Evolutionary conservation across 2,797 vertebrate species (phyloP).

Genomic region (Sebastes diaconus): DNA sequence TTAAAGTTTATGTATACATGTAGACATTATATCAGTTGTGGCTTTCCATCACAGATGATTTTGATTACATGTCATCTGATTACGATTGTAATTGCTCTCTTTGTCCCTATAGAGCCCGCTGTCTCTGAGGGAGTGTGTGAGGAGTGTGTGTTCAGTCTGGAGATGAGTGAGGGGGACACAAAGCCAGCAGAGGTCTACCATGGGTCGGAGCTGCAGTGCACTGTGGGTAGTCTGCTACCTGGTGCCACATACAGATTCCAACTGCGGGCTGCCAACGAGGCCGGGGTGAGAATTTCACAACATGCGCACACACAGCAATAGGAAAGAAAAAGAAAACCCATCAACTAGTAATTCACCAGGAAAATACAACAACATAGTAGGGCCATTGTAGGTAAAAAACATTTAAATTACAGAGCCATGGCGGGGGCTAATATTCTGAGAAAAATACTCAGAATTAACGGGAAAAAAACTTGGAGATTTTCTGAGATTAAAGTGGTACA

Average conservation of each 20-base stretch:
- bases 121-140: conserved; percentile 83
- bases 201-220: conserved; percentile 90
- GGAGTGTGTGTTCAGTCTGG: conserved; percentile 90
- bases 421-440: not conserved
- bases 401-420: accelerated
- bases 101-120: conserved; percentile 65
- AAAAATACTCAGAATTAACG: not conserved
- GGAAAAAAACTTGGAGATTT: accelerated
- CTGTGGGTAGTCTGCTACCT: conserved; percentile 89
- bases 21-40: not conserved
- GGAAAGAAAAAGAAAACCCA: not conserved
- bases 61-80: not conserved
- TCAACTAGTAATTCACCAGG: not conserved
- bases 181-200: conserved; percentile 88
- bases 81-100: not conserved
- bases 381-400: not conserved
- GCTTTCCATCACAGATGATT: not conserved
- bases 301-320: not conserved
- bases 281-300: conserved; percentile 87
- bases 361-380: accelerated
- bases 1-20: not conserved
- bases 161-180: conserved; percentile 88
- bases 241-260: conserved; percentile 91
- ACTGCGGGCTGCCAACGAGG: conserved; percentile 90
- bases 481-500: not conserved